Evolutionary conservation across 2,888 invertebrate species (phyloP).

Genomic region (Agriopis leucophaearia): DNA sequence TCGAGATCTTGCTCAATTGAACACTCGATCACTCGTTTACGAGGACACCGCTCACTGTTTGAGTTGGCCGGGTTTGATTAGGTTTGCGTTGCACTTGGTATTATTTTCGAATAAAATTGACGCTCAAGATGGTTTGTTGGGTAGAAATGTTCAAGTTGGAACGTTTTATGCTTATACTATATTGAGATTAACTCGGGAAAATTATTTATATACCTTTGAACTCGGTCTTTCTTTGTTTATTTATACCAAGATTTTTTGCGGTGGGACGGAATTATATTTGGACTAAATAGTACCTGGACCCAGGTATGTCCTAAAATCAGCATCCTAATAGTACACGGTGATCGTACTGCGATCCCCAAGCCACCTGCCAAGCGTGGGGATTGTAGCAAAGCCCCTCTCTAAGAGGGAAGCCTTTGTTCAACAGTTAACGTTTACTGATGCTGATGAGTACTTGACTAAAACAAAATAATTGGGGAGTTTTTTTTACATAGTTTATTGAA

Average conservation of each 20-base stretch:
- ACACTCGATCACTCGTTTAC: slow-evolving; percentile 84
- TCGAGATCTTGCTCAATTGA: slow-evolving; percentile 85
- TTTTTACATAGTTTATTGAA: too few relatives aligned
- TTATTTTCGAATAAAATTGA: slow-evolving; percentile 71
- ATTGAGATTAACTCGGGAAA: neutral
- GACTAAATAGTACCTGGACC: too few relatives aligned
- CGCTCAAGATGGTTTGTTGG: slow-evolving; percentile 52
- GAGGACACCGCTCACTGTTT: slow-evolving; percentile 75
- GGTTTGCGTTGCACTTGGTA: slow-evolving; percentile 76
- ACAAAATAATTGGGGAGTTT: too few relatives aligned
- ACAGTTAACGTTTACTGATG: too few relatives aligned
- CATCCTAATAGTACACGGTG: too few relatives aligned
- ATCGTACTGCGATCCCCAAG: too few relatives aligned
- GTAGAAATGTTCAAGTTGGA: neutral
- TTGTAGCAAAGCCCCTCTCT: too few relatives aligned
- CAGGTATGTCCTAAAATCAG: too few relatives aligned
- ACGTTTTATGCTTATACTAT: neutral
- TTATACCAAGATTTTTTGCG: neutral
- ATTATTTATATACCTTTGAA: neutral
- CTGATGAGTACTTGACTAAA: too few relatives aligned
- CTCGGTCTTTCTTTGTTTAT: neutral
- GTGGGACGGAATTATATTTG: too few relatives aligned
- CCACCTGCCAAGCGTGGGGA: too few relatives aligned
- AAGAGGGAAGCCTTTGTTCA: too few relatives aligned
- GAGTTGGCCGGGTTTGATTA: slow-evolving; percentile 83